Evolutionary conservation across 2,113 vertebrate species (phyloP), one percentile per base, ranked within the genome.

Genomic region (Gnathonemus echidnorhynchus): DNA sequence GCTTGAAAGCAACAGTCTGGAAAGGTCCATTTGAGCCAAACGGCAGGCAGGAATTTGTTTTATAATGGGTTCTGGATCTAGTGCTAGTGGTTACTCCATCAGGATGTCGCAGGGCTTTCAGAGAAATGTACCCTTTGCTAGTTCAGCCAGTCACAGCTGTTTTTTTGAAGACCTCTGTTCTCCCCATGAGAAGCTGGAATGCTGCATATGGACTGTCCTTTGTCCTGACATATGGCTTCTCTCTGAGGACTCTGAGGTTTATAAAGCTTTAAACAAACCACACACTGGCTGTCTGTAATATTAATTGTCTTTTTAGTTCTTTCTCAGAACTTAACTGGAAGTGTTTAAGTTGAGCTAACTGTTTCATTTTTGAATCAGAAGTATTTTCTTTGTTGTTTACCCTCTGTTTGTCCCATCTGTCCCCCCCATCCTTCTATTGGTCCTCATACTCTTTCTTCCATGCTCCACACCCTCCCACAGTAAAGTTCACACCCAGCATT

Each of bases 401-500:
- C 24, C 17, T n/a, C 17, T n/a, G 53, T 84, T 27, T 83, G 77
- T 56, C 39, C 62, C 53, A 19, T 49, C 19, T 21, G 6, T 49
- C 17, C 45, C n/a, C 24, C 21, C 21, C 88, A 11, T 24, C 66
- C 19, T 87, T 86, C 3, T 86, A 21, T 88, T 48, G 62, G 62
- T n/a, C 62, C n/a, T 31, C 62, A 27, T 70, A 10, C n/a, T 13
- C 62, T 70, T 70, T 70, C 62, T 31, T 70, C 27, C n/a, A 1
- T 13, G 31, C 10, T n/a, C 62, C 8, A 35, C 27, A 19, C 24
- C 88, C 3, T 91, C 90, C 94, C 95, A 91, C 91, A 99, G 98
- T 96, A 91, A 97, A 97, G 92, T 97, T 96, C 92, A 96, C 95
- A 91, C 97, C 97, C 93, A 97, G 97, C 94, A 94, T 98, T 85